phyloP scores from a whole-genome alignment of 1,140 invertebrate species.

The Aradophagus sp. region DNA sequence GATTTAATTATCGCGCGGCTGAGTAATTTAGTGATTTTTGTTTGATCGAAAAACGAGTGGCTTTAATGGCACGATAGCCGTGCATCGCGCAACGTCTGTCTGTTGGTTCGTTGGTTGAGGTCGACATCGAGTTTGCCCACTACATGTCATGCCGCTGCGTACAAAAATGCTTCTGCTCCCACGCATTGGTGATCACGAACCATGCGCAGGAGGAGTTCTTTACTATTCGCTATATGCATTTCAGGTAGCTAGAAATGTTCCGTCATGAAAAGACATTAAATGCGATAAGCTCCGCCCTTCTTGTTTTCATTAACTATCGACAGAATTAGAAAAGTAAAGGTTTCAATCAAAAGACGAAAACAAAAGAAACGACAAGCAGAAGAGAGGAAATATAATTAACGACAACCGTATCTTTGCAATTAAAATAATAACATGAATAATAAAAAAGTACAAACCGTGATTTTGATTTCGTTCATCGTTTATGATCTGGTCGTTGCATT shows the following conservation, averaged over 20 bases:
- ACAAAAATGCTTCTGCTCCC: conserved; percentile 43
- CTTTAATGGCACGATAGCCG: conserved; percentile 27
- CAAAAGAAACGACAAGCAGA: too few relatives aligned
- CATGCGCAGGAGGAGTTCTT: conserved; percentile 50
- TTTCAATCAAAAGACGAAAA: too few relatives aligned
- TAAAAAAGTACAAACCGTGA: too few relatives aligned
- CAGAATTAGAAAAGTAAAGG: too few relatives aligned
- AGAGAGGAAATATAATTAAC: too few relatives aligned
- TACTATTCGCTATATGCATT: conserved; percentile 44
- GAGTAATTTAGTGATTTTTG: conserved; percentile 13
- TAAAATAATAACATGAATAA: too few relatives aligned
- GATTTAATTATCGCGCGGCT: background rate
- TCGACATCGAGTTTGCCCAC: conserved; percentile 31
- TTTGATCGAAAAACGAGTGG: conserved; percentile 19
- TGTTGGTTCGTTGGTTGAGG: conserved; percentile 33
- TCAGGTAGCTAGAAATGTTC: conserved; percentile 44
- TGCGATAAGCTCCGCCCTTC: conserved; percentile 37
- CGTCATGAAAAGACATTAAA: conserved; percentile 36
- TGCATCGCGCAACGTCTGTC: conserved; percentile 13
- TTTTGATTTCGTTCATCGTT: too few relatives aligned
- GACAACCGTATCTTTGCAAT: too few relatives aligned
- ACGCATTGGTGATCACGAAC: conserved; percentile 49
- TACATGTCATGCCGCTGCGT: conserved; percentile 31
- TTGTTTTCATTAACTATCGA: conserved; percentile 19
- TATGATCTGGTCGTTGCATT: too few relatives aligned